Evolutionary conservation across 2,113 vertebrate genomes (phyloP), one percentile per base, ranked within the genome.

Genomic region (Semicossyphus pulcher): DNA sequence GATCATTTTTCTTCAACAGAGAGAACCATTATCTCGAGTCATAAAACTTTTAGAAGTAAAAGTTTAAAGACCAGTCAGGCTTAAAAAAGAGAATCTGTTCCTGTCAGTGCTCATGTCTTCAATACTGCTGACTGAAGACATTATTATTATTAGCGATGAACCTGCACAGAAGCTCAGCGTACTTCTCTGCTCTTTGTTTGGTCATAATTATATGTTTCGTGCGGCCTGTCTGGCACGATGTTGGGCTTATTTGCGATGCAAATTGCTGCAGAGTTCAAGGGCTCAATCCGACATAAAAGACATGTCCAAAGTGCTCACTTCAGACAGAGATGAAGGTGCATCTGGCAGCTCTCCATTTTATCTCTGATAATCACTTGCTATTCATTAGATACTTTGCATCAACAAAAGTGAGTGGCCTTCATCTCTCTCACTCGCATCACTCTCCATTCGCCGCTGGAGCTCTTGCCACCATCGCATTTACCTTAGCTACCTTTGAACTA

Each of bases 171-270:
- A 57, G 39, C 31, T 44, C 20, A 18, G 11, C 20, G 23, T 20
- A 10, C 18, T 5, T 56, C 23, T 53, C 25, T 41, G n/a, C 12
- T 14, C 8, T 1, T 23, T 52, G 5, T 36, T 54, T 16, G 18
- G 62, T 29, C 47, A 44, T 28, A 28, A 21, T 3, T 16, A 2
- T 18, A 32, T 56, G 2, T 39, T 29, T 1, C n/a, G 45, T 29
- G 12, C 25, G 4, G 21, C 26, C 28, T 37, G 16, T 72, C 4
- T 10, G 5, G 11, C 39, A 58, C 67, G 59, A 48, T 54, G 21
- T 62, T 32, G 7, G 7, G 5, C 68, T 67, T 44, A 71, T 83
- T 83, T 81, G 53, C 45, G 76, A 72, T 87, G 48, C 47, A 88
- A 80, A 83, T 79, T 15, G 11, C 16, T 41, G 25, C 9, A 0